Evolutionary conservation across 1,140 invertebrate species (phyloP), one percentile per base, ranked within the genome.

Genomic region (Onthophagus taurus): DNA sequence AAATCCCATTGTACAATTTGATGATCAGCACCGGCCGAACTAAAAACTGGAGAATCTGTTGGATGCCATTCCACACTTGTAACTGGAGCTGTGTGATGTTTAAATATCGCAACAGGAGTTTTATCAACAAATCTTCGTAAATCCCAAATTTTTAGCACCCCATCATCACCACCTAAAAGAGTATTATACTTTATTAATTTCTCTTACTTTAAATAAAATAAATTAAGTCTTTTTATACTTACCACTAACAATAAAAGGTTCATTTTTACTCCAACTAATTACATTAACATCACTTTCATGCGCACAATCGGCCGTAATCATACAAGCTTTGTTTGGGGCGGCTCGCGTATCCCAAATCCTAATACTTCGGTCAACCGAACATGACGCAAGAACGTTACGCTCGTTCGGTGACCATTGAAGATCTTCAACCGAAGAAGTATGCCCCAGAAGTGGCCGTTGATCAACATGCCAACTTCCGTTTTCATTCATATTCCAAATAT

Each of bases 391-490:
- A 2, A 97, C 91, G 72, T 88, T 83, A 47, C 71, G 74, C 72
- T 99, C 96, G 71, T 83, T 96, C 2, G 94, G 93, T 47, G 94
- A 98, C 96, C 97, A 99, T 58, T 97, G 92, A 45, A 99, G 72
- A 69, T 99, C 97, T 74, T 99, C 97, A 5, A 99, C 90, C 39
- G 94, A 98, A 30, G 76, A 79, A 14, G 79, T 83, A 62, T 99
- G 96, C 2, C 86, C 91, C 48, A 78, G 73, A 45, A 89, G 78
- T 1, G 94, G 84, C 35, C 82, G 71, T 60, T 93, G 86, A 67
- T 96, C 89, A 6, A 98, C 88, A 54, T 75, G 69, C 93, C 93
- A 98, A 30, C 71, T 75, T 1, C 74, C 69, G 36, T 71, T 77
- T 56, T 91, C 77, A 49, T 68, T 66, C 9, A 89, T 83, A 51